These are phyloP conservation scores for Callionymus lyra DNA, from an alignment of 2,113 vertebrate genomes.

Conservation along the genomic window DNA sequence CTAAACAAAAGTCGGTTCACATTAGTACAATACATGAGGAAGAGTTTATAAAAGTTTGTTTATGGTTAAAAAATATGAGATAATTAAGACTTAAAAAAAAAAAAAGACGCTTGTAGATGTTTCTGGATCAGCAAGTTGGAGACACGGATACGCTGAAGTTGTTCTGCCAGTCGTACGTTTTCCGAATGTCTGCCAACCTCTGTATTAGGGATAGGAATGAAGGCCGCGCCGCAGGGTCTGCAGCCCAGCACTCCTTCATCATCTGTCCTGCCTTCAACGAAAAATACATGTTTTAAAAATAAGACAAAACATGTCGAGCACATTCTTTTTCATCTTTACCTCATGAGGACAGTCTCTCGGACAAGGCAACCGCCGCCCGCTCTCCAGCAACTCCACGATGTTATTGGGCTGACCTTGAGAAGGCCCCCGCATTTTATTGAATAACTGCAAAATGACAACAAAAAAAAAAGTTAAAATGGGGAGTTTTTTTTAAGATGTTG, in stretches of 20 bases:
- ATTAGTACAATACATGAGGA: too few species aligned
- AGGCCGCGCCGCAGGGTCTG: conserved; percentile 67
- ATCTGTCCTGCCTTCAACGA: conserved; percentile 45
- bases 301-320: too few species aligned
- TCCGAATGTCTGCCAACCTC: conserved; percentile 50
- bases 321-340: conserved; percentile 52
- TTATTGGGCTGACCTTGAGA: conserved; percentile 73
- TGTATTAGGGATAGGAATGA: conserved; percentile 69
- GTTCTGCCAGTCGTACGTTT: conserved; percentile 40
- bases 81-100: too few species aligned
- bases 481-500: neutral
- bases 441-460: conserved; percentile 65
- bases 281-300: neutral
- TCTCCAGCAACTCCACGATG: conserved; percentile 70
- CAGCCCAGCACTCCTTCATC: conserved; percentile 81
- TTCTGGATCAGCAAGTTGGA: conserved; percentile 44
- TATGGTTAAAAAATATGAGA: too few species aligned
- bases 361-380: conserved; percentile 63
- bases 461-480: neutral
- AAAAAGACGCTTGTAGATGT: too few species aligned
- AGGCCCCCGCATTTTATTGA: conserved; percentile 70
- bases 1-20: too few species aligned
- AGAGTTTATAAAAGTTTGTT: too few species aligned
- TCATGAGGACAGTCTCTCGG: conserved; percentile 75
- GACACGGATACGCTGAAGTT: conserved; percentile 46